These are phyloP conservation scores for Caenorhabditis macrosperma DNA, from an alignment of 2,888 invertebrate species.

Conservation along the genomic window DNA sequence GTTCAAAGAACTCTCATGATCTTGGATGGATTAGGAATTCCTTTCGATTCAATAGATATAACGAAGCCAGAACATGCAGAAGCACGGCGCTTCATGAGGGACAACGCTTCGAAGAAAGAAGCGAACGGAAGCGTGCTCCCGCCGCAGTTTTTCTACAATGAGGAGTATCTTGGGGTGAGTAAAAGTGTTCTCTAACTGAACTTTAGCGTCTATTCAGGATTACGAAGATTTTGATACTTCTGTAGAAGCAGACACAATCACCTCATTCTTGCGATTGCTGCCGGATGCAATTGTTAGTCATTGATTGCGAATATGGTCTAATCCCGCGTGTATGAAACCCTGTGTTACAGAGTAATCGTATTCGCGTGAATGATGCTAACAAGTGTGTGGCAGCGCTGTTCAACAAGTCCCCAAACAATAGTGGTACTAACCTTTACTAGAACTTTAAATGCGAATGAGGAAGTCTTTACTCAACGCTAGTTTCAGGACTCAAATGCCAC, in stretches of 20 bases:
- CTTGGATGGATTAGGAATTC: constrained; percentile 91
- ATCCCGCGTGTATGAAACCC: no score
- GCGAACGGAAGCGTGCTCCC: constrained; percentile 83
- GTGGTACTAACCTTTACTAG: constrained; percentile 22
- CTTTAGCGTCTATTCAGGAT: constrained; percentile 61
- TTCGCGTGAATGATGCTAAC: constrained; percentile 58
- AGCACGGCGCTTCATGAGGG: constrained; percentile 90
- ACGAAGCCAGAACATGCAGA: constrained; percentile 88
- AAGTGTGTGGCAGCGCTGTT: constrained; percentile 60
- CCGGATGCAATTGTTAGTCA: constrained; percentile 67
- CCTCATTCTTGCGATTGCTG: constrained; percentile 69
- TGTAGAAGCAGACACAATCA: constrained; percentile 69
- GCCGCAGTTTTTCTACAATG: constrained; percentile 94
- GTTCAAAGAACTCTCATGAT: constrained; percentile 95
- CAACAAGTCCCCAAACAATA: constrained; percentile 29
- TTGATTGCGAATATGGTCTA: not conserved
- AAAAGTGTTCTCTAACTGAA: not conserved
- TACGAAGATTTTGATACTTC: constrained; percentile 73
- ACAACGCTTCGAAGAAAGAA: constrained; percentile 83
- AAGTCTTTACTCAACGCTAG: not conserved
- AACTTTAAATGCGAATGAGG: not conserved
- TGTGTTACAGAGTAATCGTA: constrained; percentile 60
- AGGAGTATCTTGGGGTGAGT: constrained; percentile 90
- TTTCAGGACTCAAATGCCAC: constrained; percentile 57
- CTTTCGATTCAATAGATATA: constrained; percentile 93